Base-by-base conservation (phyloP, 2,113 vertebrate genomes). In the Paracanthobrama guichenoti region DNA sequence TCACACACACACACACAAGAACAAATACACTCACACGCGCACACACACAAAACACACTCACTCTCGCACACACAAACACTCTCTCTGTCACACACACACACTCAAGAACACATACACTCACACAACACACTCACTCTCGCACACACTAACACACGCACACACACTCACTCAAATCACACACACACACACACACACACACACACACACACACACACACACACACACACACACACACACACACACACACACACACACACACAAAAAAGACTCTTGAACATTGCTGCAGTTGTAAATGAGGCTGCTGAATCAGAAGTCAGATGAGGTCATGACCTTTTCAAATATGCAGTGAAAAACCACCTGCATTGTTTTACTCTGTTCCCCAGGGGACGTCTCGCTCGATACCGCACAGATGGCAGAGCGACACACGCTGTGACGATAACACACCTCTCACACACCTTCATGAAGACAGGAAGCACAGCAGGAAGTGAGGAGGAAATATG, bases 401-500 rank as follows among this genome's bases (percentile, higher is more conserved):
- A 31, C 73, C 80, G 59, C 28, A 60, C 72, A 67, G 62, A 84
- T 87, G 87, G 88, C 83, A 85, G 82, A 84, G 77, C 79, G 22
- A 26, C 69, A 53, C 62, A 85, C 6, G 1, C 44, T 73, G 31
- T 6, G 50, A 87, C 72, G 62, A 62, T 57, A 53, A 67, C 74
- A 84, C 46, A 69, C n/a, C 8, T 78, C 14, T 66, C 60, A 67
- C 22, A 77, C 60, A 67, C 75, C 50, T 81, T 86, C 85, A 84
- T 44, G 55, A 28, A 81, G 83, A 87, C 67, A 83, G 71, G 44
- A 78, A 83, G 72, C 44, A 31, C 46, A 82, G 66, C 39, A 79
- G 72, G 83, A 90, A 89, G 90, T 85, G 86, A 90, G 66, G 9
- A 88, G 87, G 86, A 91, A 89, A 88, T 88, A 53, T 87, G 57